Evolutionary conservation across 2,888 invertebrate species (phyloP), one percentile per base, ranked within the genome.

Genomic region (Panorpa germanica): DNA sequence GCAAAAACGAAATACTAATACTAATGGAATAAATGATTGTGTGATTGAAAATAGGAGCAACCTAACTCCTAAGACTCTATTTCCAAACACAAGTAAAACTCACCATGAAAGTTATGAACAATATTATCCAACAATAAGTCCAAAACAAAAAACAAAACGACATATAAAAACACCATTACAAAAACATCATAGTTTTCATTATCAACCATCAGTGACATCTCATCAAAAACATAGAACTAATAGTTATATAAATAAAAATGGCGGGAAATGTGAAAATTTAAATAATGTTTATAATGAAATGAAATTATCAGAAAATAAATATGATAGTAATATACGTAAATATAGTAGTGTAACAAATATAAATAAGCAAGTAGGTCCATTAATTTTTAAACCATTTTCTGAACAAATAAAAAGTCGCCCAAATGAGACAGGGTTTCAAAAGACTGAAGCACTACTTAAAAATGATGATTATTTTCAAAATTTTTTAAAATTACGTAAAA

Each of bases 151-250:
- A 25, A 25, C 17, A 12, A 28, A 22, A 8, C 44, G 49, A 4
- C 50, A 52, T 17, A 41, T 52, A 33, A 49, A 47, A 20, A 34
- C 53, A 34, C 54, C 54, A 7, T 31, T 54, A 35, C 52, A 53
- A 16, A 54, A 54, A 43, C 52, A 55, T 43, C 54, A 54, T 38
- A 53, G 50, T 34, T 54, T 54, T 39, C 53, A 55, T 40, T 53
- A 54, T 33, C 52, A 54, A 30, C 29, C 45, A 31, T 48, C 47
- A 18, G 48, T 52, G 38, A 52, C 50, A 25, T 19, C 17, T 13
- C 6, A 14, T 15, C 6, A 22, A 26, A 9, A 20, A 21, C 10
- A 8, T 8, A 33, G 20, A 29, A 16, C 12, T n/a, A 34, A 18
- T 7, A 20, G n/a, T 16, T 29, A 18, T 28, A 7, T 14, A 5